Conservation (phyloP, 2,797 vertebrate species). For the Oryzias dopingdopingensis region DNA sequence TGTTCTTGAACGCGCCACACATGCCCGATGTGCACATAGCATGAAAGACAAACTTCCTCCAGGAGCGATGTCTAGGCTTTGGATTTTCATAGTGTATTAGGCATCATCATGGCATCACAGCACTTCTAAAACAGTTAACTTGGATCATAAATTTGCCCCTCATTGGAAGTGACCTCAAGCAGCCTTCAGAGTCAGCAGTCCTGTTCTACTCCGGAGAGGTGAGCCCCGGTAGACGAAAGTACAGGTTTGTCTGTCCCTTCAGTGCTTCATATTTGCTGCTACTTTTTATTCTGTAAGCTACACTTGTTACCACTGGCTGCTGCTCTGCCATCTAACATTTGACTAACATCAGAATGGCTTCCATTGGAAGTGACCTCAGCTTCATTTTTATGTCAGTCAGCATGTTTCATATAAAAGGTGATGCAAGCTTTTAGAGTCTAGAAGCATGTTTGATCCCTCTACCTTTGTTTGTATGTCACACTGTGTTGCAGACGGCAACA, state of each 20-base stretch:
- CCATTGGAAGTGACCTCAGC: conserved; percentile 57
- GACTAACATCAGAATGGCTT: conserved; percentile 64
- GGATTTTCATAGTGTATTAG: conserved; percentile 18
- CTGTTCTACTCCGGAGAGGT: conserved; percentile 22
- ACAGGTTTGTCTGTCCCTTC: conserved; percentile 58
- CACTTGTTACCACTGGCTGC: conserved; percentile 52
- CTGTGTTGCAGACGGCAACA: conserved; percentile 87
- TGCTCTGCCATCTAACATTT: conserved; percentile 54
- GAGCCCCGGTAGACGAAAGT: conserved; percentile 25
- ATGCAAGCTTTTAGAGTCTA: conserved; percentile 23
- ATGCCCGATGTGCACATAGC: no score
- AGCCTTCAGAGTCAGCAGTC: conserved; percentile 20
- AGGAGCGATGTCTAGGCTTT: not conserved
- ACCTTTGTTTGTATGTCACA: conserved; percentile 67
- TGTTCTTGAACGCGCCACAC: no score
- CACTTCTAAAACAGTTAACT: conserved; percentile 55
- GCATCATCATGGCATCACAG: conserved; percentile 47
- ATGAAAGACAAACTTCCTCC: no score
- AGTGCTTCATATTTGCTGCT: conserved; percentile 45
- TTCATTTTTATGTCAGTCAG: conserved; percentile 46
- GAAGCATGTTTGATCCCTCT: conserved; percentile 68
- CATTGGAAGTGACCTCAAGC: conserved; percentile 18
- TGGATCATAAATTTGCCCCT: conserved; percentile 38
- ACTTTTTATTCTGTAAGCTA: conserved; percentile 44
- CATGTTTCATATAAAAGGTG: conserved; percentile 50